Percentiles rank a stretch among this genome's conserved stretches.
These are phyloP conservation scores for Stenolophus ochropezus DNA, from an alignment of 2,888 invertebrate species.

Conservation along the genomic window DNA sequence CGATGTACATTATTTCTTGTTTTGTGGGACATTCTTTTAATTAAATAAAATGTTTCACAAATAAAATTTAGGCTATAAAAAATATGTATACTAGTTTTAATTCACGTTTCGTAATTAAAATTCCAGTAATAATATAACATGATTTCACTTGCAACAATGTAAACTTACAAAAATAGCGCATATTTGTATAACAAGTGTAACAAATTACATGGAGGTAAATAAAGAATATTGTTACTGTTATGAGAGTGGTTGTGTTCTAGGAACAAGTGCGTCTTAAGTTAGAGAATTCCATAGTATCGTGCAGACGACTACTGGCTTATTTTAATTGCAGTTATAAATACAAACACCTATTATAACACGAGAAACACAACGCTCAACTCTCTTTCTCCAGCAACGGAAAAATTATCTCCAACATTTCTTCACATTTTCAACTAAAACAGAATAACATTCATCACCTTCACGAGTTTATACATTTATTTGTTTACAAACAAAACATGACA, in stretches of 20 bases:
- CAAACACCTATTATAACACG: constrained; percentile 62
- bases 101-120: background rate
- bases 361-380: constrained; percentile 43
- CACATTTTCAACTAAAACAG: too few species aligned
- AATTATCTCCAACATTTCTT: constrained; percentile 34
- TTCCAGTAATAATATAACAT: background rate
- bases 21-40: too few species aligned
- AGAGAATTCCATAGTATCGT: constrained; percentile 30
- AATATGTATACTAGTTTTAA: background rate
- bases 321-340: constrained; percentile 64
- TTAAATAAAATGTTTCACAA: background rate
- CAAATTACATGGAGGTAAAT: background rate
- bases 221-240: constrained; percentile 7
- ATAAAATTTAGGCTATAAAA: background rate
- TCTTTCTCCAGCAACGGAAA: constrained; percentile 11
- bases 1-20: too few species aligned
- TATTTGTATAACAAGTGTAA: background rate
- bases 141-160: background rate
- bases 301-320: constrained; percentile 60
- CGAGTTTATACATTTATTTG: background rate
- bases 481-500: background rate
- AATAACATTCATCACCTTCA: too few species aligned
- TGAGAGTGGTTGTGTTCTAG: constrained; percentile 6
- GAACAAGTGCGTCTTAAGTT: constrained; percentile 22
- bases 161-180: background rate